phyloP scores from a whole-genome alignment of 2,888 invertebrate genomes.

The Azorinus chamasolen region DNA sequence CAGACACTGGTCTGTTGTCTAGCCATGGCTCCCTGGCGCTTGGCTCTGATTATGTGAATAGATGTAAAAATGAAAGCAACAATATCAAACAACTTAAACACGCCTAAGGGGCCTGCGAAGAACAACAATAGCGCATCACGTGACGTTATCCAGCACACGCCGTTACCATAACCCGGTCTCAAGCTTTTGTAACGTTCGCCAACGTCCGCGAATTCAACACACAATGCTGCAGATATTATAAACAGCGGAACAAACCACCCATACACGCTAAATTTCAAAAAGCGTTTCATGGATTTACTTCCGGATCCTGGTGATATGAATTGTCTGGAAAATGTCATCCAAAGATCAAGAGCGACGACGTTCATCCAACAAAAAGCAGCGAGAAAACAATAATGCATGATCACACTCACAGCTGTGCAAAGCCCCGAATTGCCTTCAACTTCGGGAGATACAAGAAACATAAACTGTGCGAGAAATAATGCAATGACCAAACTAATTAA shows the following conservation, averaged over 20 bases:
- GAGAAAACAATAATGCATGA: constrained; percentile 88
- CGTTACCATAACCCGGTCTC: constrained; percentile 87
- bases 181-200: constrained; percentile 58
- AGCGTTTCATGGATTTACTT: constrained; percentile 62
- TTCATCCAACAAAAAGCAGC: constrained; percentile 88
- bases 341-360: constrained; percentile 89
- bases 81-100: constrained; percentile 87
- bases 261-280: constrained; percentile 82
- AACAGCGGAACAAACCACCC: constrained; percentile 85
- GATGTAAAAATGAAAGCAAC: constrained; percentile 88
- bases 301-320: constrained; percentile 55
- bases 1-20: constrained; percentile 49
- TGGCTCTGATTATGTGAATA: constrained; percentile 86
- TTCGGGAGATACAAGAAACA: constrained; percentile 87
- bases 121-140: constrained; percentile 88
- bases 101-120: constrained; percentile 88
- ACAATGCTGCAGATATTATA: constrained; percentile 84
- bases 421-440: constrained; percentile 11
- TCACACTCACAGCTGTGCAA: constrained; percentile 84
- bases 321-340: constrained; percentile 86
- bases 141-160: constrained; percentile 88
- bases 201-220: constrained; percentile 87
- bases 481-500: constrained; percentile 87
- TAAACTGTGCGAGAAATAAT: constrained; percentile 87
- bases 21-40: constrained; percentile 45